These are phyloP conservation scores for Danaus melanippus DNA, from an alignment of 1,140 invertebrate species.

Conservation along the genomic window DNA sequence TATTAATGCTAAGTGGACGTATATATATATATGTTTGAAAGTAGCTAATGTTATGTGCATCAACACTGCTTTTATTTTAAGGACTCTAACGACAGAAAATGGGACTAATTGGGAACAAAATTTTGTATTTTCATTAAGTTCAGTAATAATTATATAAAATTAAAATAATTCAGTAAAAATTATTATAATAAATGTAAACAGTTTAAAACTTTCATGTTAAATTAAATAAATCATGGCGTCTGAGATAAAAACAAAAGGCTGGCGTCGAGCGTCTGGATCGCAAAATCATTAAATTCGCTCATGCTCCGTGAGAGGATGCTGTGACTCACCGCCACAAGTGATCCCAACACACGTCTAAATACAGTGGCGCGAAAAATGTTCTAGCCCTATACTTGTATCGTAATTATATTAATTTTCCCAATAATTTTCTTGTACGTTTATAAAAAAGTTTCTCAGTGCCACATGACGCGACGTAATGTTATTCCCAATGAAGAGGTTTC, in stretches of 20 bases:
- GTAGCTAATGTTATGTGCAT: too few species aligned
- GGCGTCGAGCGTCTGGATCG: conserved; percentile 20
- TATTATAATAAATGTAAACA: neutral
- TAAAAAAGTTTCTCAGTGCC: conserved; percentile 20
- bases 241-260: conserved; percentile 2
- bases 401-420: conserved; percentile 5
- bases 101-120: too few species aligned
- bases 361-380: conserved; percentile 29
- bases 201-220: neutral
- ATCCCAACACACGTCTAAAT: conserved; percentile 17
- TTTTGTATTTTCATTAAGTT: too few species aligned
- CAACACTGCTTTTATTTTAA: too few species aligned
- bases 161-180: neutral
- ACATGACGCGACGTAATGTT: conserved; percentile 53
- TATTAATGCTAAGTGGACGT: too few species aligned
- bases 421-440: conserved; percentile 3
- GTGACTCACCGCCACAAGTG: conserved; percentile 23
- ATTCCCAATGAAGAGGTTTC: conserved; percentile 44
- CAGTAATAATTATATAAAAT: neutral
- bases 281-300: conserved; percentile 65
- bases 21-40: too few species aligned
- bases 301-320: conserved; percentile 61
- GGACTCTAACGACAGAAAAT: too few species aligned
- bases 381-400: conserved; percentile 12
- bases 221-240: neutral